These are phyloP conservation scores for Lordiphosa fenestrarum DNA, from an alignment of 2,888 invertebrate species.

Conservation along the genomic window DNA sequence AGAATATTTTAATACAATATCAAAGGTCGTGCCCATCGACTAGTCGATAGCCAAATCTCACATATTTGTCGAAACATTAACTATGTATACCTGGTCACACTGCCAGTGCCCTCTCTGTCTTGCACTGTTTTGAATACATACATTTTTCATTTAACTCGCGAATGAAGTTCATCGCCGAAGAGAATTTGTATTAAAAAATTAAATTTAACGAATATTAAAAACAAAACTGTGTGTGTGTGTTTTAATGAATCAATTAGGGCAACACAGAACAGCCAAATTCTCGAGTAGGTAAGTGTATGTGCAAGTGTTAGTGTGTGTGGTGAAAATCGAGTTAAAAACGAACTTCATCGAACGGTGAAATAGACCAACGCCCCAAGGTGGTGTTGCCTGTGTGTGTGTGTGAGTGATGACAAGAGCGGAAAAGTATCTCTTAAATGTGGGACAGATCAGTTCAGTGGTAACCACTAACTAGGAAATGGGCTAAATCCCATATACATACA, in stretches of 20 bases:
- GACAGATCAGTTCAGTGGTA: slow-evolving; percentile 25
- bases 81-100: no score
- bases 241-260: slow-evolving; percentile 65
- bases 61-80: no score
- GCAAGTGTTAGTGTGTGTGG: slow-evolving; percentile 25
- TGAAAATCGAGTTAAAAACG: slow-evolving; percentile 18
- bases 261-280: slow-evolving; percentile 54
- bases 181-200: slow-evolving; percentile 55
- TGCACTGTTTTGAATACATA: slow-evolving; percentile 53
- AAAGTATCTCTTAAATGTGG: slow-evolving; percentile 64
- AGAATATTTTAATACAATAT: no score
- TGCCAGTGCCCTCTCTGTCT: no score
- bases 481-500: slow-evolving; percentile 10
- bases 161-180: slow-evolving; percentile 60
- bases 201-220: slow-evolving; percentile 47
- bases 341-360: slow-evolving; percentile 34
- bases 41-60: no score
- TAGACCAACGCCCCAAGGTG: slow-evolving; percentile 64
- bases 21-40: no score
- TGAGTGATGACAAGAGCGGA: slow-evolving; percentile 26
- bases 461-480: slow-evolving; percentile 5
- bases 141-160: slow-evolving; percentile 68
- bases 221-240: slow-evolving; percentile 44
- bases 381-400: slow-evolving; percentile 21
- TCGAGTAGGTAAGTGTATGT: slow-evolving; percentile 64